phyloP scores from a whole-genome alignment of 2,113 vertebrate genomes.

The Reinhardtius hippoglossoides region DNA sequence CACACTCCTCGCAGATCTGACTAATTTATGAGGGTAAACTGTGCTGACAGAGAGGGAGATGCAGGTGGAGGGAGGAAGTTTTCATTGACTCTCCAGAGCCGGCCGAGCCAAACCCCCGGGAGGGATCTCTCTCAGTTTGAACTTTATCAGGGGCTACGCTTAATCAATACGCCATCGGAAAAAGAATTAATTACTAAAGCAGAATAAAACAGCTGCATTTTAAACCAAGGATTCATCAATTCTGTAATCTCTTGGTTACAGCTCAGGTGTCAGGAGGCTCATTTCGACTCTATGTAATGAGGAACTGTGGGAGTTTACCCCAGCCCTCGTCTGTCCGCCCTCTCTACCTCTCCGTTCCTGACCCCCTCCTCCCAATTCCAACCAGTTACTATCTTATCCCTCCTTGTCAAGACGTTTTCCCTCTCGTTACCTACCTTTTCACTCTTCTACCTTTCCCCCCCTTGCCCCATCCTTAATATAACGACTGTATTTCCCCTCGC shows the following conservation, averaged over 20 bases:
- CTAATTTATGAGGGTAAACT: conserved; percentile 98
- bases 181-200: conserved; percentile 99
- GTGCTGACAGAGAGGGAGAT: conserved; percentile 83
- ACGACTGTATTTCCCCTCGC: conserved; percentile 36
- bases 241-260: conserved; percentile 99
- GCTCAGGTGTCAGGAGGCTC: conserved; percentile 96
- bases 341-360: conserved; percentile 28
- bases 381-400: conserved; percentile 18
- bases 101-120: conserved; percentile 80
- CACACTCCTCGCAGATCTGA: conserved; percentile 91
- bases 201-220: conserved; percentile 99
- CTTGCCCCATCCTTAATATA: conserved; percentile 29
- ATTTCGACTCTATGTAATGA: conserved; percentile 97
- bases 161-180: conserved; percentile 99
- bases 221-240: conserved; percentile 99
- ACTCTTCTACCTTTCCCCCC: background rate
- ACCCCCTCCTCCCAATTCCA: conserved; percentile 27
- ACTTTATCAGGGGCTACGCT: conserved; percentile 99
- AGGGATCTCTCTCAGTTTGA: conserved; percentile 98
- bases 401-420: conserved; percentile 32
- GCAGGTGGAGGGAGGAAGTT: conserved; percentile 95
- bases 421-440: conserved; percentile 74
- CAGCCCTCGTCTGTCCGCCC: conserved; percentile 54
- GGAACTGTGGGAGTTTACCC: conserved; percentile 98
- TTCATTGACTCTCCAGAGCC: conserved; percentile 95